Conservation (phyloP, 2,888 invertebrate genomes). For the Boloria selene region DNA sequence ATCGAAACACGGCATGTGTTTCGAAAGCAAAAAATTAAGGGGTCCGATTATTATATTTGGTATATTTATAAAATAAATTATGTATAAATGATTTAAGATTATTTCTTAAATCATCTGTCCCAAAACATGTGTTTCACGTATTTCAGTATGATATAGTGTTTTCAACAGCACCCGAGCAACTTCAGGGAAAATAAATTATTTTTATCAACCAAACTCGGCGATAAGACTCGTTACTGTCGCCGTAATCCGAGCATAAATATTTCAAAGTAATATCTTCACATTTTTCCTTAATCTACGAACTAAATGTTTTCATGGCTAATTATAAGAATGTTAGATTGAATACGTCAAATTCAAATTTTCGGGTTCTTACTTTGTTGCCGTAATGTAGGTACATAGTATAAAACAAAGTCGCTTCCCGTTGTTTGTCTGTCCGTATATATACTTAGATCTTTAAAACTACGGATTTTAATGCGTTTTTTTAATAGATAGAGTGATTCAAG, state of each 20-base stretch:
- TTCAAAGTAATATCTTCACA: conserved; percentile 25
- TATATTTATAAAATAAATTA: neutral
- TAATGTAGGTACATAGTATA: no score
- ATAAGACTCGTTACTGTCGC: conserved; percentile 24
- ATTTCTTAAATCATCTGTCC: no score
- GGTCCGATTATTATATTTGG: no score
- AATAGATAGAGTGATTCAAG: no score
- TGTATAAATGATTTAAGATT: no score
- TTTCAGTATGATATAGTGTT: neutral
- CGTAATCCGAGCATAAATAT: conserved; percentile 16
- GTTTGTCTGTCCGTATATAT: no score
- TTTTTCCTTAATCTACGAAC: conserved; percentile 28
- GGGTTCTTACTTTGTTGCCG: neutral
- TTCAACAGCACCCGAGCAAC: conserved; percentile 4
- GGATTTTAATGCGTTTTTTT: no score
- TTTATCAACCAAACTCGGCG: conserved; percentile 19
- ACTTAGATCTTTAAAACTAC: no score
- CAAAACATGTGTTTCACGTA: neutral
- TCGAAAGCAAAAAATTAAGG: no score
- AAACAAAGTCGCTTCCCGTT: no score
- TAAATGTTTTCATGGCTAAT: conserved; percentile 25
- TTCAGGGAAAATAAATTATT: conserved; percentile 18
- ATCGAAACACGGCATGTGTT: no score
- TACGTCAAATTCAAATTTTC: conserved; percentile 13
- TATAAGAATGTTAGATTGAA: conserved; percentile 29